phyloP scores from a whole-genome alignment of 2,113 vertebrate genomes.

The Gavialis gangeticus region DNA sequence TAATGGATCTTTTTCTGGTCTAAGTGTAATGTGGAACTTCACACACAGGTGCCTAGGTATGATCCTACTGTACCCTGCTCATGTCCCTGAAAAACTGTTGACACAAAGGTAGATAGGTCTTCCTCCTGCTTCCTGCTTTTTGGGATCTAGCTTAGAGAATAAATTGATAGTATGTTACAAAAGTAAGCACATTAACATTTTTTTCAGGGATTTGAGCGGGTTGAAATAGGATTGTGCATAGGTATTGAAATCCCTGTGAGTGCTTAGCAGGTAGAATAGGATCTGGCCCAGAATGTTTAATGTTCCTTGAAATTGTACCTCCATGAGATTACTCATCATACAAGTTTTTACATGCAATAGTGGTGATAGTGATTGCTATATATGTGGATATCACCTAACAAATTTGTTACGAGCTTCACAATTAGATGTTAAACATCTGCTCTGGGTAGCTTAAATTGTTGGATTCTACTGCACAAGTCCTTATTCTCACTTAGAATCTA shows the following conservation, averaged over 20 bases:
- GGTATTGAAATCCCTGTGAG: not conserved
- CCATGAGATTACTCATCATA: not conserved
- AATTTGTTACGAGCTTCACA: not conserved
- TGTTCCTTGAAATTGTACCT: not conserved
- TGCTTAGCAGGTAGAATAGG: not conserved
- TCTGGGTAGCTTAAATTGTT: fast-evolving
- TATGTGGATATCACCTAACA: not conserved
- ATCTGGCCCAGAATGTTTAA: not conserved
- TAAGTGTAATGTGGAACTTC: too few species aligned
- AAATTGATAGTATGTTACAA: too few species aligned
- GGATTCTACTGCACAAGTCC: not conserved
- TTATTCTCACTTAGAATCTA: not conserved
- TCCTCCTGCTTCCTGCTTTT: too few species aligned
- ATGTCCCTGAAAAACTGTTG: too few species aligned
- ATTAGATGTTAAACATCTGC: not conserved
- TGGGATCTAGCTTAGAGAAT: too few species aligned
- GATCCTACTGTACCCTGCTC: too few species aligned
- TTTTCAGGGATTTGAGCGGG: too few species aligned
- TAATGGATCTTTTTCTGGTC: too few species aligned
- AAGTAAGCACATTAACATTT: too few species aligned
- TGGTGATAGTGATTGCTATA: not conserved
- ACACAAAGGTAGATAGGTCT: too few species aligned
- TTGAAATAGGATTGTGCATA: too few species aligned
- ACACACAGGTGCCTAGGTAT: too few species aligned
- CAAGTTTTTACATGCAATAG: not conserved